phyloP scores from a whole-genome alignment of 1,140 invertebrate genomes.

The Sitophilus oryzae region DNA sequence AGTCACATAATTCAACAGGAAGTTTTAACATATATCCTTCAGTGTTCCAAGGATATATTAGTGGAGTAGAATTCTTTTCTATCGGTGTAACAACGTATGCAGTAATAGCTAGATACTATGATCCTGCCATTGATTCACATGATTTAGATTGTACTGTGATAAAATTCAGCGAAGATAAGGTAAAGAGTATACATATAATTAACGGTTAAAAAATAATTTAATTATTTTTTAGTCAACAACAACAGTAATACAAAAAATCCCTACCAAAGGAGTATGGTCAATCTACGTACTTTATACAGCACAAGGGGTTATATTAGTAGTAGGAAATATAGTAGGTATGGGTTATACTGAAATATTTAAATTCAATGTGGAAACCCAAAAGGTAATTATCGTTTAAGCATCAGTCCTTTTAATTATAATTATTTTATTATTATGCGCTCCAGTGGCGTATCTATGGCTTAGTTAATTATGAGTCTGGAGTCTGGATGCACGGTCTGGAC shows the following conservation, averaged over 20 bases:
- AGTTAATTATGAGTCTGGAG: too few relatives aligned
- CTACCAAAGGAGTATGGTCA: slow-evolving; percentile 22
- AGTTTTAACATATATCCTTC: slow-evolving; percentile 12
- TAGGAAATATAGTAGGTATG: slow-evolving; percentile 28
- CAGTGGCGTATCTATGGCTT: too few relatives aligned
- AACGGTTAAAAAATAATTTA: neutral
- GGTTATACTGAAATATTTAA: slow-evolving; percentile 30
- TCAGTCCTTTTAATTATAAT: too few relatives aligned
- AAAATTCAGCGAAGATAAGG: slow-evolving; percentile 29
- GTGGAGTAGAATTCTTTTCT: slow-evolving; percentile 37
- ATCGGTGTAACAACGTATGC: slow-evolving; percentile 28
- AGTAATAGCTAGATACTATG: slow-evolving; percentile 33
- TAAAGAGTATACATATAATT: slow-evolving; percentile 6
- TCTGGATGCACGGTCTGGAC: too few relatives aligned
- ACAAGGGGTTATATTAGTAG: slow-evolving; percentile 33
- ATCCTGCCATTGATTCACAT: slow-evolving; percentile 27
- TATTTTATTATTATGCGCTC: too few relatives aligned
- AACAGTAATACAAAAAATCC: slow-evolving; percentile 32
- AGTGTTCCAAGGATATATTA: slow-evolving; percentile 33
- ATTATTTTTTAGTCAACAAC: slow-evolving; percentile 22
- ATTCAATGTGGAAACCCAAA: slow-evolving; percentile 30
- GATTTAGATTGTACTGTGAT: slow-evolving; percentile 30
- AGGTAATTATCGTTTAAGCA: too few relatives aligned
- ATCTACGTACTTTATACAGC: slow-evolving; percentile 32
- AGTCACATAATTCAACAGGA: slow-evolving; percentile 7